These are phyloP conservation scores for Nasonovia ribisnigri DNA, from an alignment of 2,888 invertebrate species.

Conservation along the genomic window DNA sequence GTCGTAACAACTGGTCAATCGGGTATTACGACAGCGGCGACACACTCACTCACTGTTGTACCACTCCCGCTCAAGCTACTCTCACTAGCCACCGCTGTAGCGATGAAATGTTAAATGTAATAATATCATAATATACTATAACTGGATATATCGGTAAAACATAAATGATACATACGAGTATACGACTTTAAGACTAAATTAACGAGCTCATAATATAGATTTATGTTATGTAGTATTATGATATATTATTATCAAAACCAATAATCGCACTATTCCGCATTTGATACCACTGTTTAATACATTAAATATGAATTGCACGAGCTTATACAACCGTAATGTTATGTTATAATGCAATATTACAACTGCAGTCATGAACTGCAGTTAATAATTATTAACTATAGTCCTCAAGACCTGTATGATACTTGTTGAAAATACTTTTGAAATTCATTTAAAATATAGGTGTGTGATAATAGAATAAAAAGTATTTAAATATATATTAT, in stretches of 20 bases:
- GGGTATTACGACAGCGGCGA: background rate
- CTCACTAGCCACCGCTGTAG: background rate
- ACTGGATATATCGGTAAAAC: background rate
- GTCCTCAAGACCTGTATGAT: background rate
- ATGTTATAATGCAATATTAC: background rate
- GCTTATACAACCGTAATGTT: background rate
- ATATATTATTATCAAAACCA: background rate
- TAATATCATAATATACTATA: background rate
- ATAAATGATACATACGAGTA: background rate
- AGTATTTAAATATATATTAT: background rate
- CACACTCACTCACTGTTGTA: background rate
- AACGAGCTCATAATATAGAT: background rate
- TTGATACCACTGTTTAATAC: no score
- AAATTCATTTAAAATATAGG: background rate
- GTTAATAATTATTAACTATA: background rate
- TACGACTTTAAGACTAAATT: background rate
- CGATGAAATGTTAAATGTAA: background rate
- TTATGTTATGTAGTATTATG: background rate
- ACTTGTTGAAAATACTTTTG: background rate
- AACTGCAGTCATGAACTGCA: background rate
- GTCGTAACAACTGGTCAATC: constrained; percentile 12
- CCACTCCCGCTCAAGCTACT: background rate
- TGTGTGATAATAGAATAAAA: background rate
- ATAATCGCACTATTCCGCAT: background rate
- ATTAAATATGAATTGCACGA: background rate